Base-by-base conservation (phyloP, 2,888 invertebrate species). In the Rosalia funebris region DNA sequence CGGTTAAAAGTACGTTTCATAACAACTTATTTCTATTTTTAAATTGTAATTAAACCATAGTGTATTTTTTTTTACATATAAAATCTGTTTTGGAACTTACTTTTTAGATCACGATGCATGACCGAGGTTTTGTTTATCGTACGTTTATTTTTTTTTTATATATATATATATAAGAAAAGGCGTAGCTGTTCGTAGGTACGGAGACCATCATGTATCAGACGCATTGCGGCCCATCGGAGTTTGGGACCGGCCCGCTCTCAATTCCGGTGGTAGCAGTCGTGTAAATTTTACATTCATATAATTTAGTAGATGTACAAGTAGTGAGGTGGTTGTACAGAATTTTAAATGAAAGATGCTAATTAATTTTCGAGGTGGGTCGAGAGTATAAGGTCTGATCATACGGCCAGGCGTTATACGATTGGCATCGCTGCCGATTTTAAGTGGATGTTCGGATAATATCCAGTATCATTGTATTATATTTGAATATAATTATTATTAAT, bases 261-360 rank as follows among this genome's bases (percentile, higher is more conserved):
- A 32, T 32, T 41, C 15, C 32, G 32, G 32, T 39, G 32, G n/a
- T n/a, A 9, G 25, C 11, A 15, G 16, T 25, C 39, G 20, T 44
- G 36, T 61, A 58, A 60, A 62, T 56, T 64, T 66, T 63, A 65
- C 60, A 63, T 58, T 62, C 47, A 52, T 64, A 60, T 70, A 70
- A 72, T 74, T 71, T 74, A 75, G 72, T 80, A 77, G 79, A 72
- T 78, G 78, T 79, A 79, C 76, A 77, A 77, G 79, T 81, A 80
- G 80, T 71, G 64, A 73, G 80, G 80, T 80, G 81, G 78, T 78
- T 81, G 81, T 81, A 81, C 81, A 81, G 77, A 79, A 75, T 75
- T 77, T 69, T 76, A 73, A 74, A 70, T 62, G 52, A 62, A 65
- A 63, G 67, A 69, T 71, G 74, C 73, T 74, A 73, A 73, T 71